Conservation (phyloP, 1,140 invertebrate genomes). For the Rhopalosiphum padi region DNA sequence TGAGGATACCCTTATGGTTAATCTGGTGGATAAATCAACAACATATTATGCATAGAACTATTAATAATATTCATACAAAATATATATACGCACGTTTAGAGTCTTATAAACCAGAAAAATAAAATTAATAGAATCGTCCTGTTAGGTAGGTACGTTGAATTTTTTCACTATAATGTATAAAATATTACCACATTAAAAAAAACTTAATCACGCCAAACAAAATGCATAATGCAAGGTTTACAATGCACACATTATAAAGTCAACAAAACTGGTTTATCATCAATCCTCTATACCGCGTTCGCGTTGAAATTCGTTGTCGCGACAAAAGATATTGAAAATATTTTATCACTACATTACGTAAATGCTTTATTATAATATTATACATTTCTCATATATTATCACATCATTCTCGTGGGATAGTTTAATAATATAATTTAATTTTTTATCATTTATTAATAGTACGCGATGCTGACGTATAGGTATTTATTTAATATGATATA, state of each 20-base stretch:
- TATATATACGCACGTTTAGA: not conserved
- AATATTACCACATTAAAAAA: slow-evolving; percentile 24
- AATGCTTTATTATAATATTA: not conserved
- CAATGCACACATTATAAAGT: not conserved
- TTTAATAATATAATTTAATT: not conserved
- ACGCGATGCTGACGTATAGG: not conserved
- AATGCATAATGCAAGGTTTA: slow-evolving; percentile 20
- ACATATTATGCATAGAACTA: not conserved
- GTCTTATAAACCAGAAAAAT: slow-evolving; percentile 4
- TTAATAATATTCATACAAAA: not conserved
- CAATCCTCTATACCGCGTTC: not conserved
- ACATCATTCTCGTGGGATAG: not conserved
- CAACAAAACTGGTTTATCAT: slow-evolving; percentile 29
- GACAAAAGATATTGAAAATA: slow-evolving; percentile 45
- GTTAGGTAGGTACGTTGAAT: not conserved
- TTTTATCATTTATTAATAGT: not conserved
- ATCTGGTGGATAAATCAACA: not conserved
- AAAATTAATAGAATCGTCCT: not conserved
- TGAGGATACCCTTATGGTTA: not conserved
- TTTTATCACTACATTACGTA: not conserved
- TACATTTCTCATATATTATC: not conserved
- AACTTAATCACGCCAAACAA: slow-evolving; percentile 21
- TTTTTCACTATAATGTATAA: not conserved
- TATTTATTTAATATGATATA: no score
- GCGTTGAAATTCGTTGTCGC: slow-evolving; percentile 2